Evolutionary conservation across 2,888 invertebrate species (phyloP).

Genomic region (Heliconius charithonia): DNA sequence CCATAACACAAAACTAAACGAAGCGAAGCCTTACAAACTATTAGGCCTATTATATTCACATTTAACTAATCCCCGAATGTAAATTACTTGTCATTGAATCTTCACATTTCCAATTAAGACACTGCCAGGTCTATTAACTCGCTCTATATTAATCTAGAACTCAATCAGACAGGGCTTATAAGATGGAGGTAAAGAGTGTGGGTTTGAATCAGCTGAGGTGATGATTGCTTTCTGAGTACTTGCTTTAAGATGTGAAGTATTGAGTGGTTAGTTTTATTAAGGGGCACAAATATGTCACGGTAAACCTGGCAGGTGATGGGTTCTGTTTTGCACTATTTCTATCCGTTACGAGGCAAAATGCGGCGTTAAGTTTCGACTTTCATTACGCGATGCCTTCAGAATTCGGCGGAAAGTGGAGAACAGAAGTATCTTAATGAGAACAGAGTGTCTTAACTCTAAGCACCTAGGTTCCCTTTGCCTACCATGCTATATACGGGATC

Average conservation of each 20-base stretch:
- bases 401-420: neutral
- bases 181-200: constrained; percentile 11
- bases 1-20: neutral
- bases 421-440: neutral
- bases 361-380: neutral
- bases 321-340: neutral
- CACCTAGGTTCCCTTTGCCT: neutral
- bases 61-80: constrained; percentile 32
- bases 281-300: too few relatives aligned
- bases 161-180: constrained; percentile 14
- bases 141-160: constrained; percentile 28
- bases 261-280: too few relatives aligned
- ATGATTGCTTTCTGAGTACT: neutral
- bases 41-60: constrained; percentile 10
- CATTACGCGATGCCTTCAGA: neutral
- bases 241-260: neutral
- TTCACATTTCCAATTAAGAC: constrained; percentile 38
- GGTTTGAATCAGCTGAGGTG: neutral
- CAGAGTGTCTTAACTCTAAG: too few relatives aligned
- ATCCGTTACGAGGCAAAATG: too few relatives aligned
- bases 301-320: neutral
- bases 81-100: constrained; percentile 35
- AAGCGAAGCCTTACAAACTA: neutral
- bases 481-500: neutral
- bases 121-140: constrained; percentile 20